Evolutionary conservation across 1,140 invertebrate species (phyloP), one percentile per base, ranked within the genome.

Genomic region (Drosophila nigromelanica): DNA sequence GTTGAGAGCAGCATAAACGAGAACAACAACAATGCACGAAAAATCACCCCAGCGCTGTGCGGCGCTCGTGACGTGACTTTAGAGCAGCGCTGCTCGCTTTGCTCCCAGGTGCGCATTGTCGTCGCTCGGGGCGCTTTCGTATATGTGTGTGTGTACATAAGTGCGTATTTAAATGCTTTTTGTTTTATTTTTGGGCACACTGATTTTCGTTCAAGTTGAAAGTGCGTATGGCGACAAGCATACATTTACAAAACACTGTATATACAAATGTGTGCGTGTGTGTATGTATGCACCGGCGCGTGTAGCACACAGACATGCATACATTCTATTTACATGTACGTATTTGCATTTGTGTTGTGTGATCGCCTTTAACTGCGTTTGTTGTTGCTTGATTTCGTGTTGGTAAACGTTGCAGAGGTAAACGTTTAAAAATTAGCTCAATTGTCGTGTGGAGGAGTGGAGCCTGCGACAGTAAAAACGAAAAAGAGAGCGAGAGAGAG

Each of bases 1-100:
- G 48, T 56, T 18, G 24, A 64, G 39, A 77, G 21, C 27, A 18
- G 35, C 30, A 24, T 24, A 15, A 52, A 21, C 18, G 37, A 39
- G 18, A 59, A 43, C 47, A 67, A 67, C 62, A 67, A 43, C 56
- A 45, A 48, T 21, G n/a, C 18, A 78, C 67, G 1, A 70, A 67
- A 48, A 73, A 15, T 78, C 60, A 82, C 60, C 47, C 47, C 64
- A 35, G 33, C 33, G 33, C 33, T 35, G 33, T 27, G 27, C 5
- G 52, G 42, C 27, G 40, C 55, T 47, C 66, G 77, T 75, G 78
- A 80, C 73, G 78, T 81, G 78, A 81, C 73, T 81, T 80, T 76
- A 39, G 42, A 64, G 74, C 73, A 73, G 71, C 33, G 60, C 76
- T 58, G 66, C 40, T 47, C 35, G 60, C 52, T 55, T 73, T 72